Percentiles rank a stretch among this genome's conserved stretches.
Evolutionary conservation across 1,140 invertebrate genomes (phyloP).

Genomic region (Wiebesia pumilae): DNA sequence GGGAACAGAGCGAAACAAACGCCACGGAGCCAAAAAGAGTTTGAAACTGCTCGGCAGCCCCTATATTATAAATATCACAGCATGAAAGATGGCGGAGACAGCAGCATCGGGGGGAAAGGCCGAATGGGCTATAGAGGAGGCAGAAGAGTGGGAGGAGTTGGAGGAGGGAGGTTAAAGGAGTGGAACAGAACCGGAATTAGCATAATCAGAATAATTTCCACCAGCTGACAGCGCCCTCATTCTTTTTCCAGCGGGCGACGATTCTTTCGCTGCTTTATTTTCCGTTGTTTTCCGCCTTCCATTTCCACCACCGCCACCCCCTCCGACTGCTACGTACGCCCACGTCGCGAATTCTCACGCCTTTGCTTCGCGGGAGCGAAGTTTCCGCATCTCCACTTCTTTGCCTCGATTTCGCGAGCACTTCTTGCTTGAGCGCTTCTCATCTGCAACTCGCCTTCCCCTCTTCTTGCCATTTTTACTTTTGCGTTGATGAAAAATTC

Average conservation of each 20-base stretch:
- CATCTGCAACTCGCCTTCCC: background rate
- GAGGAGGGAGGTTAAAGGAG: constrained; percentile 72
- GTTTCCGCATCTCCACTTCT: constrained; percentile 10
- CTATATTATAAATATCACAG: constrained; percentile 76
- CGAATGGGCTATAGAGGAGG: constrained; percentile 61
- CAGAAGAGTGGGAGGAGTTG: constrained; percentile 64
- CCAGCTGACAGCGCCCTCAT: constrained; percentile 76
- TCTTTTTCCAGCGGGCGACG: constrained; percentile 72
- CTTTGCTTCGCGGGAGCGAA: background rate
- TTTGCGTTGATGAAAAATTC: background rate
- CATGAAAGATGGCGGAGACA: constrained; percentile 76
- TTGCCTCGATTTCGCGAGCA: background rate
- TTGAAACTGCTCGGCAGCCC: constrained; percentile 74
- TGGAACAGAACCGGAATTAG: constrained; percentile 77
- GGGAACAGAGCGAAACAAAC: background rate
- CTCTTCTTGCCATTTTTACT: constrained; percentile 5
- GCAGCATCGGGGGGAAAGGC: constrained; percentile 64
- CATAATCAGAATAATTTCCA: constrained; percentile 78
- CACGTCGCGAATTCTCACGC: constrained; percentile 17
- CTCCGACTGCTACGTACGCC: background rate
- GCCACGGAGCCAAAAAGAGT: constrained; percentile 71
- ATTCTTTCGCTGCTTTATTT: constrained; percentile 73
- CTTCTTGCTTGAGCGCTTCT: background rate
- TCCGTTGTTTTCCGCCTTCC: constrained; percentile 66
- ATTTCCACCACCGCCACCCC: constrained; percentile 7